Conservation (phyloP, 2,888 invertebrate species). For the Andrena bucephala region DNA sequence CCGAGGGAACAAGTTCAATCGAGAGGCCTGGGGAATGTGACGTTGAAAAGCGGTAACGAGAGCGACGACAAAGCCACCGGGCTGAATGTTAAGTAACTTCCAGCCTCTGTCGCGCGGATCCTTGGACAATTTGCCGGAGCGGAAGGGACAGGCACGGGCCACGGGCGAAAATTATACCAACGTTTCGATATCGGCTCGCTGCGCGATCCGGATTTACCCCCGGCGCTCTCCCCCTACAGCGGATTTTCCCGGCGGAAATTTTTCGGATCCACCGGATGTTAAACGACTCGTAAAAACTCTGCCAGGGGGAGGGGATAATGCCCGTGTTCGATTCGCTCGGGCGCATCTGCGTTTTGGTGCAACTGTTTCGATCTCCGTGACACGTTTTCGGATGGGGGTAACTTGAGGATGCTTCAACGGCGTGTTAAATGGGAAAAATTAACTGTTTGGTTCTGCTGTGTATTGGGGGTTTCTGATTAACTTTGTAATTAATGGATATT, state of each 20-base stretch:
- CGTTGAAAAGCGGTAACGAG: background rate
- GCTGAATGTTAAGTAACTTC: background rate
- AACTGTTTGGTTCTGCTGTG: too few relatives aligned
- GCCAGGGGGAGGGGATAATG: background rate
- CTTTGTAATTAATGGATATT: too few relatives aligned
- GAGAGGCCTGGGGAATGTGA: background rate
- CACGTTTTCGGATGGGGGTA: background rate
- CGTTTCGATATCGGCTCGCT: constrained; percentile 1
- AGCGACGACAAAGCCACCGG: constrained; percentile 23
- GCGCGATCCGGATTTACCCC: constrained; percentile 8
- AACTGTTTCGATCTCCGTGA: background rate
- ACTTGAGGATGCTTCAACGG: background rate
- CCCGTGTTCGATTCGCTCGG: background rate
- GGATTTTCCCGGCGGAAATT: constrained; percentile 21
- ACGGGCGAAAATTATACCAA: background rate
- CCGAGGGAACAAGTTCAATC: constrained; percentile 12
- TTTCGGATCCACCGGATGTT: constrained; percentile 18
- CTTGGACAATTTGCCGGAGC: background rate
- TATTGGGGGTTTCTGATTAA: too few relatives aligned
- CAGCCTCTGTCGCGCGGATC: background rate
- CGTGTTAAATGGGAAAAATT: background rate
- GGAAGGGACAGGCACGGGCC: background rate
- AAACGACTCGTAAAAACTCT: constrained; percentile 20
- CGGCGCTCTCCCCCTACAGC: background rate
- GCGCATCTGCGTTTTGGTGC: background rate